Evolutionary conservation across 2,888 invertebrate species (phyloP), one percentile per base, ranked within the genome.

Genomic region (Brachypalpus laphriformis): DNA sequence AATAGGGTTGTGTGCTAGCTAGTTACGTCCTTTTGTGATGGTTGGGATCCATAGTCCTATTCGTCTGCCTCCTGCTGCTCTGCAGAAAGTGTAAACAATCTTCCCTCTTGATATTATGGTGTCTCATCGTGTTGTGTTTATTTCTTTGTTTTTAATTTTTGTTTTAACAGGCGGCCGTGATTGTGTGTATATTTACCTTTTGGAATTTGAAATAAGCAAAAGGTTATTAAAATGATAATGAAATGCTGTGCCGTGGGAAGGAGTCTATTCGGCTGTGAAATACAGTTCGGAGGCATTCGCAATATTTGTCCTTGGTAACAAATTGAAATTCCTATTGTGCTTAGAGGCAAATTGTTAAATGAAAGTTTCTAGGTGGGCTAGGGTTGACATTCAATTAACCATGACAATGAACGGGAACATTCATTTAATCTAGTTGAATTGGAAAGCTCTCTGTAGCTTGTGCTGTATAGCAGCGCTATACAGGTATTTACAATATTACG

Each of bases 161-260:
- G 78, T 82, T 82, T 83, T 78, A 78, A 74, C 82, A 83, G 61
- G 56, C 78, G 63, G 45, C 14, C 14, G 14, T 42, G 59, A 22
- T 37, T 61, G 22, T 51, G 40, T 51, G 66, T 78, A 37, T 78
- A 78, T 83, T 83, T 83, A 83, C 82, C 82, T 83, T 78, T 78
- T 42, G 40, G 78, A 78, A 78, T 83, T 83, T 66, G 54, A 78
- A 83, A 83, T 83, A 83, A 74, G 78, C 82, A 78, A 74, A 78
- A 83, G 78, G 82, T 83, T 83, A 83, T 83, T 74, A 83, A 78
- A 83, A 83, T 78, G 61, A 78, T 78, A 83, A 83, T 83, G 78
- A 83, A 83, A 78, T 74, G 42, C 66, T 51, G 31, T 51, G 56
- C 37, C 14, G 6, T 20, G 22, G 11, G 16, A 61, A 51, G 37